phyloP scores from a whole-genome alignment of 2,113 vertebrate species.

The Amblyopsis rosae region DNA sequence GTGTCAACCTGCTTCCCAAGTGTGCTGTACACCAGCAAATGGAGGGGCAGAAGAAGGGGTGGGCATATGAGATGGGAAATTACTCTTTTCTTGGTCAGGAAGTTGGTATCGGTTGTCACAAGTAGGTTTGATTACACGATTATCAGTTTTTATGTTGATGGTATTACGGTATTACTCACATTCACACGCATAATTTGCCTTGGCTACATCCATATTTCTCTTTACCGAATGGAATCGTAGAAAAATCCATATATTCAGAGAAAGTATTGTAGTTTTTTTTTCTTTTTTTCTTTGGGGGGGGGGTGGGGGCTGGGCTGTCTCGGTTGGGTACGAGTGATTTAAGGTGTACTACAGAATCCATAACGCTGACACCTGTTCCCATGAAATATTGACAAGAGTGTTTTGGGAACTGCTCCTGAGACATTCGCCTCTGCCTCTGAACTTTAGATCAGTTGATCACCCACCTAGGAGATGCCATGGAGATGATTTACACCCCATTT shows the following conservation, averaged over 20 bases:
- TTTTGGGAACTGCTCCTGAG: conserved; percentile 36
- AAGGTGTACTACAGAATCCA: conserved; percentile 7
- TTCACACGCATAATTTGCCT: too few relatives aligned
- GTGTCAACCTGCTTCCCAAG: conserved; percentile 17
- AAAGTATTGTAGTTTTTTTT: not conserved
- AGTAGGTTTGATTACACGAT: conserved; percentile 3
- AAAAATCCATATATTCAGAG: too few relatives aligned
- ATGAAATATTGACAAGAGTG: conserved; percentile 56
- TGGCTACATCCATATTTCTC: too few relatives aligned
- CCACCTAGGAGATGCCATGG: conserved; percentile 46
- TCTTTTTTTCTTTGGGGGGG: too few relatives aligned
- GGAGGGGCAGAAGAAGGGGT: not conserved
- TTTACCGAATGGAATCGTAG: not conserved
- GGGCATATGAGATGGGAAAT: conserved; percentile 6
- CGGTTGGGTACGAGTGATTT: too few relatives aligned
- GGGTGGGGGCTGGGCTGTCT: not conserved
- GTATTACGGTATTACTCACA: conserved; percentile 25
- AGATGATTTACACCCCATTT: conserved; percentile 59
- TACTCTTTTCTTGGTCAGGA: conserved; percentile 7
- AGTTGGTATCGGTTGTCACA: too few relatives aligned
- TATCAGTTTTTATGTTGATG: conserved; percentile 28
- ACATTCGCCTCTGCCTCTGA: conserved; percentile 42
- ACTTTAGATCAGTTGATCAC: conserved; percentile 69
- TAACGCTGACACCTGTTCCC: conserved; percentile 21
- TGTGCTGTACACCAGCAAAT: not conserved